Evolutionary conservation across 2,113 vertebrate species (phyloP), one percentile per base, ranked within the genome.

Genomic region (Cheirogaleus medius): DNA sequence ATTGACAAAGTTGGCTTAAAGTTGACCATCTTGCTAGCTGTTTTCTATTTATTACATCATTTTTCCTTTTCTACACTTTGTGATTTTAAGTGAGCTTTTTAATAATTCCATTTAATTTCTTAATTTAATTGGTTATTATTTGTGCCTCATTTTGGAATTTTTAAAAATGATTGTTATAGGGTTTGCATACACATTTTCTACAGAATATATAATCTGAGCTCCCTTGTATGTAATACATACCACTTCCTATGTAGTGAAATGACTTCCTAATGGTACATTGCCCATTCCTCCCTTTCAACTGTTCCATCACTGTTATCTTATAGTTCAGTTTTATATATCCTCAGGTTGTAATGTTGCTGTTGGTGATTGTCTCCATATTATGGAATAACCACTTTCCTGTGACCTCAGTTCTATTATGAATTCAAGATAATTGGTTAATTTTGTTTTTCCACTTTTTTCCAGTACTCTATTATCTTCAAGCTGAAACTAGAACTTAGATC

Each of bases 181-280:
- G 9, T 39, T 54, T 71, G 18, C 14, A 39, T 9, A 39, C 52
- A 12, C 14, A 32, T 69, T 37, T 68, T 58, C 56, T 58, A 8
- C 66, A 49, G 37, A 49, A 27, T 49, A 71, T 49, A 39, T 64
- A 71, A 44, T 37, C 5, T 3, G 29, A 66, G 49, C 10, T 15
- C 6, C 2, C 0, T 27, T 78, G 44, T 3, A 2, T 64, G 27
- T 14, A 21, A 47, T 32, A 11, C 9, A 0, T 14, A 8, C n/a
- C 1, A 29, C 44, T 27, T 84, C 14, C 0, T 37, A 18, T n/a
- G 13, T 25, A 21, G 66, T 25, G 5, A 74, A 20, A 9, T 47
- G n/a, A 58, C 73, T 69, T 63, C 3, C 10, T 8, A 15, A n/a
- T 4, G 1, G 18, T 42, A 18, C 6, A 23, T 14, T 15, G 15